These are phyloP conservation scores for Drosophila punjabiensis DNA, from an alignment of 1,140 invertebrate species.

Conservation along the genomic window DNA sequence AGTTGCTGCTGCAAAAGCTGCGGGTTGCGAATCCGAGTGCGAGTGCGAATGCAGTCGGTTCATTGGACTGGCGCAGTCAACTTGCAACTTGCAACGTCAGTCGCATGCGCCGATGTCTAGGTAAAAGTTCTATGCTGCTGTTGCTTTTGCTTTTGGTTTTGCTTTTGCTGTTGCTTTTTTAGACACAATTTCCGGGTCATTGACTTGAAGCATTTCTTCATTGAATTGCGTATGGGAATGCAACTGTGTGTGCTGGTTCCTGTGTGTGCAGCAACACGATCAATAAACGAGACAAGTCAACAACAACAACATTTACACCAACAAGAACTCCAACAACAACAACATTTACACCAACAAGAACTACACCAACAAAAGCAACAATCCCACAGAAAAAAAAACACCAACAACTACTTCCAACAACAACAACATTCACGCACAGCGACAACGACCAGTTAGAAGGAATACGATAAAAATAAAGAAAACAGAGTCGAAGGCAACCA, in stretches of 20 bases:
- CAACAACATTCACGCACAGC: conserved; percentile 66
- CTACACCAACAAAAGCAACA: conserved; percentile 50
- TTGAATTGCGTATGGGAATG: conserved; percentile 83
- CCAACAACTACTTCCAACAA: conserved; percentile 23
- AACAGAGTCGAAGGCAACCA: conserved; percentile 25
- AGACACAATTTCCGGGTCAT: conserved; percentile 85
- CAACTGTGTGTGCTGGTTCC: conserved; percentile 61
- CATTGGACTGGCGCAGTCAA: conserved; percentile 67
- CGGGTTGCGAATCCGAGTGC: conserved; percentile 57
- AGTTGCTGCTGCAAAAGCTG: conserved; percentile 70
- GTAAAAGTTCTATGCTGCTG: conserved; percentile 76
- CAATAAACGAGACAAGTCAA: conserved; percentile 80
- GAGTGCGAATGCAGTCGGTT: conserved; percentile 60
- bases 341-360: conserved; percentile 26
- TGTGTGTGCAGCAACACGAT: conserved; percentile 77
- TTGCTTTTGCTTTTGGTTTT: conserved; percentile 51
- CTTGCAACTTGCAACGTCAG: conserved; percentile 50
- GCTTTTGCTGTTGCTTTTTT: conserved; percentile 70
- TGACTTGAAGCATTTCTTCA: conserved; percentile 83
- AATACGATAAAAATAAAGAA: conserved; percentile 72
- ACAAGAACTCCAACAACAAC: conserved; percentile 42
- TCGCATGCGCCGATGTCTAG: conserved; percentile 73
- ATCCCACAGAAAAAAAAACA: conserved; percentile 36
- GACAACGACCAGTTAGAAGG: conserved; percentile 73
- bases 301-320: conserved; percentile 48